Evolutionary conservation across 2,113 vertebrate genomes (phyloP).

Genomic region (Phaethon lepturus): DNA sequence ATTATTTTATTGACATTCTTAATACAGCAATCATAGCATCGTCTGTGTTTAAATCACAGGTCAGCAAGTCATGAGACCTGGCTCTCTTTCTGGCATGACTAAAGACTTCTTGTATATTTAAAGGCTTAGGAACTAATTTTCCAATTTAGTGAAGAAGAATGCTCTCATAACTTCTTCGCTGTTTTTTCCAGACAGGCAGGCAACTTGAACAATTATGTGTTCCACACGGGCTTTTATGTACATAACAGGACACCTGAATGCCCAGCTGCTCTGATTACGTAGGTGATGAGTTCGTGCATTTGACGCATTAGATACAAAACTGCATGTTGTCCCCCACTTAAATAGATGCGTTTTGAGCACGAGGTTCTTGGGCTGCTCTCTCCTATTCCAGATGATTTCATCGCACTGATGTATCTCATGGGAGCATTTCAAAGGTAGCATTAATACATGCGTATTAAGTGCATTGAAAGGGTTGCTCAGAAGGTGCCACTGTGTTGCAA

Average conservation of each 20-base stretch:
- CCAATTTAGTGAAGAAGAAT: neutral
- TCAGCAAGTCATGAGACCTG: constrained; percentile 40
- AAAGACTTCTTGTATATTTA: neutral
- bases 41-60: constrained; percentile 3
- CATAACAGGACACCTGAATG: neutral
- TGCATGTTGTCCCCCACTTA: neutral
- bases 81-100: neutral
- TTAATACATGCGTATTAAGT: neutral
- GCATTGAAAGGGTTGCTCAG: neutral
- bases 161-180: neutral
- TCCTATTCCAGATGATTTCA: neutral
- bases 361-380: neutral
- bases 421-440: neutral
- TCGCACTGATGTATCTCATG: neutral
- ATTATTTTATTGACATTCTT: constrained; percentile 22
- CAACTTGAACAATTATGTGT: neutral
- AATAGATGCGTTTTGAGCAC: neutral
- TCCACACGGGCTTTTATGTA: neutral
- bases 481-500: neutral
- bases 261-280: neutral
- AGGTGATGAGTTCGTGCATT: neutral
- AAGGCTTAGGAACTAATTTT: constrained; percentile 31
- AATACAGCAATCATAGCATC: neutral
- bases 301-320: neutral
- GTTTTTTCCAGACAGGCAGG: neutral